These are phyloP conservation scores for Agrilus planipennis DNA, from an alignment of 1,140 invertebrate genomes.

Conservation along the genomic window DNA sequence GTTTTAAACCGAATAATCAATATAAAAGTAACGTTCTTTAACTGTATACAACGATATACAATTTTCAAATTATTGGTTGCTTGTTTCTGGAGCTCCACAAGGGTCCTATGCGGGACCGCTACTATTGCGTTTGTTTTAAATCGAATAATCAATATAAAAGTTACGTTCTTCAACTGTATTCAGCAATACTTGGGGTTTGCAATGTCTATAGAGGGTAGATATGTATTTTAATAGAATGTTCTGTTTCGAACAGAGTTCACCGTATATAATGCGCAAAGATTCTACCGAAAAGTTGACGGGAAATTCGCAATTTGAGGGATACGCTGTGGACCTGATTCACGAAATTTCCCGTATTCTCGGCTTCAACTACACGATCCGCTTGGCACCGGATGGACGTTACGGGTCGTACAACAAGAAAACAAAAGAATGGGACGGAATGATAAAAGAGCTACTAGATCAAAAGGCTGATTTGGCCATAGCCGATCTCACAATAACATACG, in stretches of 20 bases:
- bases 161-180: too few relatives aligned
- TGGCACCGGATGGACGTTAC: conserved; percentile 62
- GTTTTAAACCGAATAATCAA: too few relatives aligned
- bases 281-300: conserved; percentile 67
- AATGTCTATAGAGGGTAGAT: too few relatives aligned
- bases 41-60: too few relatives aligned
- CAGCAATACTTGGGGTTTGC: too few relatives aligned
- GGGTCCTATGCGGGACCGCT: too few relatives aligned
- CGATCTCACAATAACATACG: conserved; percentile 88
- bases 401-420: conserved; percentile 30
- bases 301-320: conserved; percentile 82
- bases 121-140: too few relatives aligned
- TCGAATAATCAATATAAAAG: too few relatives aligned
- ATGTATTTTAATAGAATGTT: not conserved
- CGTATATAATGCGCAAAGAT: conserved; percentile 83
- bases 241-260: conserved; percentile 55
- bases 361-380: conserved; percentile 79
- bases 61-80: too few relatives aligned
- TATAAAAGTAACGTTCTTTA: too few relatives aligned
- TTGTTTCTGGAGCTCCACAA: too few relatives aligned
- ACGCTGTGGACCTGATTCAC: conserved; percentile 74
- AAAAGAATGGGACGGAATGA: conserved; percentile 90
- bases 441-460: conserved; percentile 79
- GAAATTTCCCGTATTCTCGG: conserved; percentile 79
- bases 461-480: conserved; percentile 85